These are phyloP conservation scores for Saiga tatarica DNA, from an alignment of 2,113 vertebrate genomes.

Conservation along the genomic window DNA sequence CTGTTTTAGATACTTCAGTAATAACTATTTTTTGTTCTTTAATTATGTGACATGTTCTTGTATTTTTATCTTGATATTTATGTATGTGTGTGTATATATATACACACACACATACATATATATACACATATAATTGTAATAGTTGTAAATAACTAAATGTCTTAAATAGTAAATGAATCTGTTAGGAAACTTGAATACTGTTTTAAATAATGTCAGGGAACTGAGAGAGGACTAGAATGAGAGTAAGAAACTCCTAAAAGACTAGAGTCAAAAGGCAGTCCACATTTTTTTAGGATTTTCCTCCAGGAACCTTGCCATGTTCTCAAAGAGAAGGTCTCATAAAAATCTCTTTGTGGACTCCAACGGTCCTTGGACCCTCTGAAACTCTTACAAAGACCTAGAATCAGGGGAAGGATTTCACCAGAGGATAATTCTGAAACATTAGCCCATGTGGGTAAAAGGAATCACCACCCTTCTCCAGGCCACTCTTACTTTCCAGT, in stretches of 20 bases:
- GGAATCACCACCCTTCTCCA: not conserved
- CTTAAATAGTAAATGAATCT: not conserved
- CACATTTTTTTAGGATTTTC: not conserved
- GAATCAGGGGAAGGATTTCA: not conserved
- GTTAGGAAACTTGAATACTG: not conserved
- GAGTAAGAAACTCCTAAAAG: not conserved
- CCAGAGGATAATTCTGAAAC: not conserved
- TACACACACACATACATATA: accelerated
- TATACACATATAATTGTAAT: not conserved
- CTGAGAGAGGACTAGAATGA: not conserved
- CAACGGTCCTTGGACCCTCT: not conserved
- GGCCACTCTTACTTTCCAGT: not conserved
- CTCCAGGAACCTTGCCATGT: not conserved
- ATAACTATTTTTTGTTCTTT: not conserved
- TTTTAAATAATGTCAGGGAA: not conserved
- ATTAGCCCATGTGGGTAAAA: not conserved
- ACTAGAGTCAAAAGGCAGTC: not conserved
- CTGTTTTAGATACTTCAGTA: not conserved
- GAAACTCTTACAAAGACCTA: not conserved
- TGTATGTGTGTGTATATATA: accelerated
- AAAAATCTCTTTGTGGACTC: not conserved
- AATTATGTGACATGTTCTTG: not conserved
- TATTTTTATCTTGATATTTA: not conserved
- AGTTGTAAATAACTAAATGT: not conserved
- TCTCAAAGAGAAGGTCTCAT: not conserved